Conservation (phyloP, 1,140 invertebrate species). For the Drosophila sulfurigaster region DNA sequence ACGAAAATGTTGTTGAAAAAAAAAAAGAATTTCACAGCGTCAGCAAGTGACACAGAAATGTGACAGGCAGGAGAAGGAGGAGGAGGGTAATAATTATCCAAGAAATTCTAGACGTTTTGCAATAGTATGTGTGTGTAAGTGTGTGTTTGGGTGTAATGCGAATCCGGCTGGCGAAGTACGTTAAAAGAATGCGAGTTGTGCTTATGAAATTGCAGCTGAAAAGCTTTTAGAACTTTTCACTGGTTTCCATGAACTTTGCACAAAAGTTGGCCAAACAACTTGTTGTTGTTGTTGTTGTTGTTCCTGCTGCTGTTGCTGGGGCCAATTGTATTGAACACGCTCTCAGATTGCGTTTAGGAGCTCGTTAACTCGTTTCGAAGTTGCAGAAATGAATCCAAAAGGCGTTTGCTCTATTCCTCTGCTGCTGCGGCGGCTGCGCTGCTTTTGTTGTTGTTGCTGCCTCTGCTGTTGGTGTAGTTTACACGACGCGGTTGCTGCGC, state of each 20-base stretch:
- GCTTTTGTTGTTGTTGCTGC: slow-evolving; percentile 12
- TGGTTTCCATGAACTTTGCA: slow-evolving; percentile 44
- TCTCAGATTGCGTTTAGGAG: slow-evolving; percentile 30
- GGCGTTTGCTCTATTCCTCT: slow-evolving; percentile 45
- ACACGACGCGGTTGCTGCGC: slow-evolving; percentile 50
- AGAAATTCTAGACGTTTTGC: slow-evolving; percentile 61
- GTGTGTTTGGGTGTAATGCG: slow-evolving; percentile 54
- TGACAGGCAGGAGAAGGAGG: neutral
- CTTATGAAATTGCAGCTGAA: slow-evolving; percentile 44
- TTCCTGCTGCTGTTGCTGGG: neutral
- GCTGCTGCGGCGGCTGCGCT: slow-evolving; percentile 28
- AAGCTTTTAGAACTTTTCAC: slow-evolving; percentile 46
- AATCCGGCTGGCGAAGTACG: slow-evolving; percentile 44
- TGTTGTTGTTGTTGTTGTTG: slow-evolving; percentile 57
- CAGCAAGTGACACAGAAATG: slow-evolving; percentile 56
- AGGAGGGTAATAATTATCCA: slow-evolving; percentile 69
- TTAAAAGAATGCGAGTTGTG: slow-evolving; percentile 37
- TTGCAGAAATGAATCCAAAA: slow-evolving; percentile 43
- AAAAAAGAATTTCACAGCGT: slow-evolving; percentile 56
- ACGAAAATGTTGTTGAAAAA: slow-evolving; percentile 33
- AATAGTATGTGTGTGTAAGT: slow-evolving; percentile 3
- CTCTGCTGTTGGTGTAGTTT: slow-evolving; percentile 61
- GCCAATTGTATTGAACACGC: slow-evolving; percentile 39
- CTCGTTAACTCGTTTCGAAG: slow-evolving; percentile 68
- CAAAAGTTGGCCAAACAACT: slow-evolving; percentile 58